Evolutionary conservation across 2,888 invertebrate species (phyloP), one percentile per base, ranked within the genome.

Genomic region (Cephonodes hylas): DNA sequence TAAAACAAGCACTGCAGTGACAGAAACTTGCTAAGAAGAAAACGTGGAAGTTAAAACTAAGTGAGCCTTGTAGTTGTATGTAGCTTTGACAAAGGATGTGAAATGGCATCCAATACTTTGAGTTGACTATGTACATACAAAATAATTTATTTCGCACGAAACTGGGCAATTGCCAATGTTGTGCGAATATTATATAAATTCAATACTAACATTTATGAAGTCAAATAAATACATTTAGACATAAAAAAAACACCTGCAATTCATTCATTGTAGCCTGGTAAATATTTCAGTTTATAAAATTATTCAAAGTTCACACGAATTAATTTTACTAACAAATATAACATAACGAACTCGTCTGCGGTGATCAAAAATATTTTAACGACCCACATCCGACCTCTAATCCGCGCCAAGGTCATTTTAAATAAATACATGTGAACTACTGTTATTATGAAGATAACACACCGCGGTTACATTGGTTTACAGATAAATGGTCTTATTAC

Each of bases 401-500:
- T 64, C 64, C 42, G 44, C 25, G 62, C 63, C 81, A 90, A 89
- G 89, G 89, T 88, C 86, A 79, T 63, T 64, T 68, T 67, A 76
- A 75, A 83, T 84, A 84, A 83, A 83, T 80, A 48, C 25, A 48
- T 27, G 27, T 48, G 8, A 84, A 75, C 76, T 71, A 74, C 64
- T 67, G 63, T 66, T 65, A 71, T 53, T 60, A 69, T 64, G 63
- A 72, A 53, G 60, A 60, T 53, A 60, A 60, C 48, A 48, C 42
- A 25, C 25, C 23, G 46, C 13, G 31, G 7, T 18, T 53, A 25
- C 48, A 18, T 60, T 53, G 23, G 18, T 15, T 22, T 58, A 18
- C 18, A 23, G 80, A 81, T 83, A 84, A 78, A 73, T 71, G 66
- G 70, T 72, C 76, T 75, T 69, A 73, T 81, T 88, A 89, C 90